Base-by-base conservation (phyloP, 2,888 invertebrate species). In the Acanthoscelides obtectus region DNA sequence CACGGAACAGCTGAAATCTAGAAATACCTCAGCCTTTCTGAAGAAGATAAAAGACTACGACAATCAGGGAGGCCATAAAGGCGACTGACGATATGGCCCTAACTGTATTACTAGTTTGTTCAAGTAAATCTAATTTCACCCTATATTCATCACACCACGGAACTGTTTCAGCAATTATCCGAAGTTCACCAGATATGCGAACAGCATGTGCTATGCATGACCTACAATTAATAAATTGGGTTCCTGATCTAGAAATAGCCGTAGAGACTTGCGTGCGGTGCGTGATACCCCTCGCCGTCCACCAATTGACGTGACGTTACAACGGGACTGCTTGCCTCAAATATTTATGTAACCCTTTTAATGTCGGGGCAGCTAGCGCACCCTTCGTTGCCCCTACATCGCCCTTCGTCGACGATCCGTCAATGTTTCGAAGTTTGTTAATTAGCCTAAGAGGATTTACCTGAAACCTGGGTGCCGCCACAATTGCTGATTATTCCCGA, bases 391-490 rank as follows among this genome's bases (percentile, higher is more conserved):
- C 72, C 75, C 72, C 71, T 5, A 25, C 25, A 8, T 45, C 45
- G 45, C 45, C 17, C 45, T 45, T 45, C 17, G 45, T 12, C 77
- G 77, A 78, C 75, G 75, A 75, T 76, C 77, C 77, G 78, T 79
- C 78, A 79, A 79, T 78, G 78, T 77, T 45, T 76, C 76, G 73
- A 78, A 79, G 76, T 79, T 76, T 74, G 76, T 76, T 77, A 78
- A 77, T 79, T 78, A 79, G 75, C 76, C 75, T 74, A 76, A 77
- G 76, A 78, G 77, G 77, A 71, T 73, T 73, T 75, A 76, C 74
- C 75, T 45, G 45, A 17, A 17, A 76, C 74, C 75, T 45, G 45
- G 45, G 45, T 12, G 45, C 45, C 45, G 45, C 45, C 45, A 1
- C 8, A 12, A 45, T 12, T n/a, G 72, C 70, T 73, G 74, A 74